Evolutionary conservation across 2,797 vertebrate genomes (phyloP).

Genomic region (Phoeniculus purpureus): DNA sequence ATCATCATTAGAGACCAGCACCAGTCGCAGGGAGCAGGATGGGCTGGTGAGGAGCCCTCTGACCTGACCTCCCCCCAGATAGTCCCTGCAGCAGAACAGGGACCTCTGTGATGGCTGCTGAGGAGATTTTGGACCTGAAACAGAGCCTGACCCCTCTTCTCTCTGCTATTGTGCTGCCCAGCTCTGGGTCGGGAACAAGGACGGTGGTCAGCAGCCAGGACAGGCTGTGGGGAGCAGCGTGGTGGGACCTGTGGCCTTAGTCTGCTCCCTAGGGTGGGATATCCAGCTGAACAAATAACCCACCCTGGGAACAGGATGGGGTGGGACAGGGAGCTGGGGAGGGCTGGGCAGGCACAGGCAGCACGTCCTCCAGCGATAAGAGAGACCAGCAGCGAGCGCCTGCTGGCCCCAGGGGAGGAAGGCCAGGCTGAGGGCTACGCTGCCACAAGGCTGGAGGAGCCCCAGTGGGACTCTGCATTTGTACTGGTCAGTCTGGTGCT

Average conservation of each 20-base stretch:
- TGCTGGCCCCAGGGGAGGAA: neutral
- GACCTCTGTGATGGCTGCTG: neutral
- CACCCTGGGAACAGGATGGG: slow-evolving; percentile 46
- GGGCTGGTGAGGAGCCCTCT: neutral
- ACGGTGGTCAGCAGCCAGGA: accelerated
- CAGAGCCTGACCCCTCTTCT: neutral
- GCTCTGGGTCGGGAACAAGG: neutral
- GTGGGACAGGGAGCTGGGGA: slow-evolving; percentile 41
- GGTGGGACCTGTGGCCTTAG: neutral
- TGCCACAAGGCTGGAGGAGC: neutral
- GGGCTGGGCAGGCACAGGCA: neutral
- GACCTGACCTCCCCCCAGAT: neutral
- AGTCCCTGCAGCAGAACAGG: neutral
- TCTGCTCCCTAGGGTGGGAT: neutral
- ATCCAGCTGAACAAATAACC: slow-evolving; percentile 18
- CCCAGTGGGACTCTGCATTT: accelerated
- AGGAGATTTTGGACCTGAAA: neutral
- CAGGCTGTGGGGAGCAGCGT: neutral
- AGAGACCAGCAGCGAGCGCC: neutral
- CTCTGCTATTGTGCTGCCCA: neutral
- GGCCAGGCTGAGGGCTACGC: neutral
- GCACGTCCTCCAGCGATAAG: neutral
- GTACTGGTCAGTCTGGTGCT: neutral
- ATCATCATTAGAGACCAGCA: too few species aligned
- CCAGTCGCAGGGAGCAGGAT: neutral